Conservation (phyloP, 2,888 invertebrate species). For the Tipula confusa region DNA sequence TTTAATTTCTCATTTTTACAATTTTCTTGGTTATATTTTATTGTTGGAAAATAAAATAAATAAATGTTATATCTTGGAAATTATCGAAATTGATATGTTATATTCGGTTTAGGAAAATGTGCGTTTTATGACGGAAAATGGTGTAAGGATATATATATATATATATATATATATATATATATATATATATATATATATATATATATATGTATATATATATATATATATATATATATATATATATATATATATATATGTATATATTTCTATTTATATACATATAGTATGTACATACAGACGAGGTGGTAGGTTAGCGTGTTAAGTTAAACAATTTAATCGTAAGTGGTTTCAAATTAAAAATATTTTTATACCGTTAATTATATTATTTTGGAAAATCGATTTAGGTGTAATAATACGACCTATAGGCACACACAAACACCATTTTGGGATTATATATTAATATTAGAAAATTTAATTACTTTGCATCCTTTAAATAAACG, state of each 20-base stretch:
- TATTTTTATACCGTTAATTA: neutral
- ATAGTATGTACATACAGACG: too few relatives aligned
- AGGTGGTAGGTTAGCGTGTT: neutral
- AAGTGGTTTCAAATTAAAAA: neutral
- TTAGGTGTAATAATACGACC: neutral
- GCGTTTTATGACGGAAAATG: neutral
- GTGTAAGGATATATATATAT: neutral
- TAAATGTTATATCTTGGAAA: neutral
- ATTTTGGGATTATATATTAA: neutral
- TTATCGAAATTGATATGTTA: conserved; percentile 9
- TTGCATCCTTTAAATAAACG: neutral
- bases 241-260: too few relatives aligned
- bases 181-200: too few relatives aligned
- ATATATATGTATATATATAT: too few relatives aligned
- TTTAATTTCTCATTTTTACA: neutral
- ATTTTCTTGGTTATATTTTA: neutral
- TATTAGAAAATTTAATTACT: neutral
- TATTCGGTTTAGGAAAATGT: neutral
- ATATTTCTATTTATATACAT: too few relatives aligned
- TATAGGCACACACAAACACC: neutral
- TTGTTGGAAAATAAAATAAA: neutral
- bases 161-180: too few relatives aligned
- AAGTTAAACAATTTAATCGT: neutral
- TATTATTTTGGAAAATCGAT: neutral
- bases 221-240: too few relatives aligned